Evolutionary conservation across 2,797 vertebrate species (phyloP), one percentile per base, ranked within the genome.

Genomic region (Aplochiton taeniatus): DNA sequence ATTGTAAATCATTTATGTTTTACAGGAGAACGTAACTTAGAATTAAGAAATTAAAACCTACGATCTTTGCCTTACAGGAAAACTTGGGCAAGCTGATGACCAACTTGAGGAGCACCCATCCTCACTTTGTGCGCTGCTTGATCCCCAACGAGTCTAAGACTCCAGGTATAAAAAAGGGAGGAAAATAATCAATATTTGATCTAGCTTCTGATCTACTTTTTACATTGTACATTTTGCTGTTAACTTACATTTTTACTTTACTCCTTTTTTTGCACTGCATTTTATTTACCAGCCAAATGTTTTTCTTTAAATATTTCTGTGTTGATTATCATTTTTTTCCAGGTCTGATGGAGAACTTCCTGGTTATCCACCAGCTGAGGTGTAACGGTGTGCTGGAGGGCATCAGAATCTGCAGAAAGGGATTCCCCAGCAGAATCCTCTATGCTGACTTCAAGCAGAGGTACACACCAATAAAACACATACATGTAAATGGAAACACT

Each of bases 361-460:
- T 95, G 67, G 94, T 95, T 75, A 89, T 95, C 69, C 93, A 95
- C 57, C 95, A 96, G 81, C 85, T 96, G 69, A 90, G 94, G 53
- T 96, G 94, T 76, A 96, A 96, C 0, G 95, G 95, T 0, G 94
- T 96, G 73, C 80, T 95, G 73, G 95, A 96, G 81, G 95, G 94
- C 19, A 96, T 95, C 83, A 85, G 94, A 58, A 95, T 96, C 69
- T 96, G 95, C 72, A 90, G 94, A 70, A 96, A 96, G 59, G 95
- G 95, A 4, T 96, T 95, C 76, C 95, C 95, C 67, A 96, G 93
- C 87, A 94, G 95, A 80, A 91, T 96, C 72, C 48, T 92, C 13
- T 96, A 96, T 20, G 94, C 86, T 75, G 95, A 96, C 83, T 96
- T 96, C 82, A 96, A 96, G 73, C 95, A 95, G 80, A 94, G 95